Evolutionary conservation across 1,140 invertebrate species (phyloP).

Genomic region (Paraescarpia echinospica): DNA sequence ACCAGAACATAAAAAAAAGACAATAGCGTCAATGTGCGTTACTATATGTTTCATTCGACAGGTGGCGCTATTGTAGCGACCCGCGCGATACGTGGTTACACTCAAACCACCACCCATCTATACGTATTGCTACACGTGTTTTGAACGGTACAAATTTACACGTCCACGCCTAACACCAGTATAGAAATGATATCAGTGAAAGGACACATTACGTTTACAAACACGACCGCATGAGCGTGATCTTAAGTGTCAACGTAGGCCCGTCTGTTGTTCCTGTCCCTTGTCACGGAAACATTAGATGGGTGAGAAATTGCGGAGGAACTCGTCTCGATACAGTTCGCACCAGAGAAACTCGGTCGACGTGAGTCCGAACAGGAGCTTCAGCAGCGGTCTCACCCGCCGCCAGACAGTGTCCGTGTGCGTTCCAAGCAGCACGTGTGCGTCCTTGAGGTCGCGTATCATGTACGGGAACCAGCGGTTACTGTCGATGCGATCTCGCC

Average conservation of each 20-base stretch:
- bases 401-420: slow-evolving; percentile 21
- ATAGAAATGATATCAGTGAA: no score
- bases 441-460: slow-evolving; percentile 25
- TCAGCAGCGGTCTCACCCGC: slow-evolving; percentile 13
- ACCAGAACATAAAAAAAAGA: no score
- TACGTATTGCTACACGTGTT: no score
- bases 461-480: slow-evolving; percentile 19
- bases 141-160: no score
- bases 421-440: slow-evolving; percentile 21
- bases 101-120: no score
- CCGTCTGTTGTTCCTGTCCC: background rate
- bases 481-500: slow-evolving; percentile 27
- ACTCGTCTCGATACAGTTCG: background rate
- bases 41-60: no score
- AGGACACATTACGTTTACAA: no score
- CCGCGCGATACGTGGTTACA: no score
- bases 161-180: no score
- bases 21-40: no score
- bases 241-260: background rate
- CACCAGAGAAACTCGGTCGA: background rate
- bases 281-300: background rate
- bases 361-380: slow-evolving; percentile 20
- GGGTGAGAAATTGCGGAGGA: background rate
- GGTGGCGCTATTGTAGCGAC: no score
- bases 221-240: no score